Evolutionary conservation across 2,888 invertebrate species (phyloP), one percentile per base, ranked within the genome.

Genomic region (Plebejus anna): DNA sequence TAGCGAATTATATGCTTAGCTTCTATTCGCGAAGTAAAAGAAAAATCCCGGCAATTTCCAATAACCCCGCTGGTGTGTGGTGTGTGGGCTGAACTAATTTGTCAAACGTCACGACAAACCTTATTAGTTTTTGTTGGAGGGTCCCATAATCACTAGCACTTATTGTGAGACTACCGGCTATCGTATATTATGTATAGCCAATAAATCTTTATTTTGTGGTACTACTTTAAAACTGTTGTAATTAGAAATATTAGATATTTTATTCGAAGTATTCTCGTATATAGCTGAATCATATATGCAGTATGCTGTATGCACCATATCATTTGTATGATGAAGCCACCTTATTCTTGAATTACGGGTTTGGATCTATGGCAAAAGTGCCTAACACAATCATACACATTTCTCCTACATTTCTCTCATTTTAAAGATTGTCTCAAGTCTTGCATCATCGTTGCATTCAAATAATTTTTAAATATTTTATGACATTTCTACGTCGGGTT

Each of bases 81-180:
- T 83, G 84, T 83, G 83, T 83, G 86, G 87, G 88, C 92, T 92
- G 92, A 91, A 90, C 91, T 90, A 91, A 93, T 93, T 92, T 93
- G 92, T 93, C 93, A 93, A 90, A 86, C 90, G 92, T 92, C 92
- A 91, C 84, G 85, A 85, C 80, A 81, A 85, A 83, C 86, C 88
- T 90, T 92, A 92, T 92, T 91, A 91, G 89, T 90, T 90, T 75
- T 66, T 38, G 73, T 78, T 77, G 79, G 79, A 78, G 76, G 75
- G 78, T 76, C 73, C 70, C 75, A 76, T 79, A 77, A 78, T 78
- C 76, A 78, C 89, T 88, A 88, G 84, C 86, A 84, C 85, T 81
- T 73, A 73, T 55, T 72, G 47, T 42, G 42, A 42, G 47, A 72
- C 47, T 28, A 28, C 47, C 32, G 51, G 32, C 51, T 42, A 22